phyloP scores from a whole-genome alignment of 2,888 invertebrate species.

The Synergus umbraculus region DNA sequence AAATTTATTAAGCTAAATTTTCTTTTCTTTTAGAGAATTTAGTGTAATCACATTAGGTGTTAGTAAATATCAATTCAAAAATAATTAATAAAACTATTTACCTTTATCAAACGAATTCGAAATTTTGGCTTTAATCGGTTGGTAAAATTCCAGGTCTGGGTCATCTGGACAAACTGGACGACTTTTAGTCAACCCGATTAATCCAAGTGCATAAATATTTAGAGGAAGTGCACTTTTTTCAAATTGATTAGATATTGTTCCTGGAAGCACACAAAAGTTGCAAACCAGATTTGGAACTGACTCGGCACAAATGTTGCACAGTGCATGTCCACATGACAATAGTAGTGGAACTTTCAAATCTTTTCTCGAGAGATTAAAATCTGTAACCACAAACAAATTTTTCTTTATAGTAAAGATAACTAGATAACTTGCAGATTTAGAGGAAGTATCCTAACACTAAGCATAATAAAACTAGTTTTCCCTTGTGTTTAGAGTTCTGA shows the following conservation, averaged over 20 bases:
- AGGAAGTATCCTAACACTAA: not conserved
- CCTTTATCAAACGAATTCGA: conserved; percentile 45
- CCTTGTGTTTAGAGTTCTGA: too few relatives aligned
- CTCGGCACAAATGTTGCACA: conserved; percentile 83
- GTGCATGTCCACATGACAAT: conserved; percentile 83
- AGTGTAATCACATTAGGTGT: not conserved
- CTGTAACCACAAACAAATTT: conserved; percentile 42
- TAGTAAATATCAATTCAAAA: not conserved
- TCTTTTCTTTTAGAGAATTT: not conserved
- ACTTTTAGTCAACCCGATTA: conserved; percentile 53
- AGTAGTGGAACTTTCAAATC: conserved; percentile 78
- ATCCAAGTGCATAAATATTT: conserved; percentile 74
- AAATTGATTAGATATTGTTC: not conserved
- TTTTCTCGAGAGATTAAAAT: conserved; percentile 49
- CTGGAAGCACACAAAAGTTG: conserved; percentile 67
- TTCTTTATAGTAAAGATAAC: not conserved
- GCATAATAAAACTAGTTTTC: not conserved
- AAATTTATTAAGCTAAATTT: not conserved
- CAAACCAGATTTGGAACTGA: conserved; percentile 74
- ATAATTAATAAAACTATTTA: not conserved
- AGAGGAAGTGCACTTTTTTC: conserved; percentile 68
- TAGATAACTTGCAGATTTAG: not conserved
- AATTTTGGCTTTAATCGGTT: conserved; percentile 34
- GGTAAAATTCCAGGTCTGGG: conserved; percentile 57
- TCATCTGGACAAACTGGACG: conserved; percentile 53